phyloP scores from a whole-genome alignment of 2,888 invertebrate genomes.

The Brachycybe producta region DNA sequence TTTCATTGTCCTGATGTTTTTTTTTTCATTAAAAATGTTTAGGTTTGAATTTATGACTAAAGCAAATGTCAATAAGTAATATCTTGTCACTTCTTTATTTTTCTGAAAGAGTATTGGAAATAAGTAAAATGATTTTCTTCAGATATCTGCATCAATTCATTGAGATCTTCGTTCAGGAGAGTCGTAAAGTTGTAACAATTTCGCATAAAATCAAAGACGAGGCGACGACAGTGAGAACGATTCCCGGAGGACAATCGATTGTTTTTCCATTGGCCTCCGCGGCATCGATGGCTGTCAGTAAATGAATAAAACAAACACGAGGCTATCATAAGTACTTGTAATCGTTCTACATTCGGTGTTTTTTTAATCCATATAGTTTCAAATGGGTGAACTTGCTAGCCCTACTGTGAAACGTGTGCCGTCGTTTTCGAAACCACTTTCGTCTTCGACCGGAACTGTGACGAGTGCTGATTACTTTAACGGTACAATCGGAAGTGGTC shows the following conservation, averaged over 20 bases:
- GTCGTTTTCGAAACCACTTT: too few species aligned
- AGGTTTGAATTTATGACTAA: conserved; percentile 32
- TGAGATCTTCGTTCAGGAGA: conserved; percentile 89
- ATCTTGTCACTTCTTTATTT: conserved; percentile 18
- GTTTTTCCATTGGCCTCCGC: conserved; percentile 22
- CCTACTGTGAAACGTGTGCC: too few species aligned
- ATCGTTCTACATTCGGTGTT: too few species aligned
- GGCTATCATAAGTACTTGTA: too few species aligned
- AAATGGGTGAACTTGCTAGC: too few species aligned
- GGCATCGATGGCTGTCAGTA: too few species aligned
- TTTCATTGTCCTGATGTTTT: too few species aligned
- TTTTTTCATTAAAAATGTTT: conserved; percentile 22
- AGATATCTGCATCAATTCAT: conserved; percentile 86
- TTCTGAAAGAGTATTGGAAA: neutral
- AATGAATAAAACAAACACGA: too few species aligned
- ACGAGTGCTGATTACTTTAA: too few species aligned
- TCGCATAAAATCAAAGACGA: conserved; percentile 66
- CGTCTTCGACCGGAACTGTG: too few species aligned
- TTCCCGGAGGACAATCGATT: conserved; percentile 39
- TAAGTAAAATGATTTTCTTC: neutral
- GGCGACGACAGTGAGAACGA: conserved; percentile 56
- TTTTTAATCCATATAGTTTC: too few species aligned
- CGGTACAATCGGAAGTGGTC: too few species aligned
- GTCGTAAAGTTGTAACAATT: conserved; percentile 77
- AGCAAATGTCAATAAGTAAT: conserved; percentile 22